These are phyloP conservation scores for Drosophila tristis DNA, from an alignment of 1,140 invertebrate species.

Conservation along the genomic window DNA sequence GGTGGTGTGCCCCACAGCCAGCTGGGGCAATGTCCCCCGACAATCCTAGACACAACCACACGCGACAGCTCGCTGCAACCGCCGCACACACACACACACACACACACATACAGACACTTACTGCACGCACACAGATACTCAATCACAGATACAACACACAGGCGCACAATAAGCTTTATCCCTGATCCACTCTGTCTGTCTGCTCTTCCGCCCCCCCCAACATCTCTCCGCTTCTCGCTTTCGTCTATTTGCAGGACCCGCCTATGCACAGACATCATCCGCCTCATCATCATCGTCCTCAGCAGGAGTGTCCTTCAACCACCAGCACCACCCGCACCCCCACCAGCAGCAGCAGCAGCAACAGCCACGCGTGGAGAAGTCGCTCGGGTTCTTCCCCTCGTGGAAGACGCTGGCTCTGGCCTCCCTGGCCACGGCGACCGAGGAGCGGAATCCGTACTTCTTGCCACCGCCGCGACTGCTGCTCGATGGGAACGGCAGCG, in stretches of 20 bases:
- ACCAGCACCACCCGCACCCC: slow-evolving; percentile 31
- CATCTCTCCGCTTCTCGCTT: neutral
- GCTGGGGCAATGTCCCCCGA: slow-evolving; percentile 15
- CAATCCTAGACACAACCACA: slow-evolving; percentile 28
- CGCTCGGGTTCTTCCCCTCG: slow-evolving; percentile 74
- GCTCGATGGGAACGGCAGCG: slow-evolving; percentile 50
- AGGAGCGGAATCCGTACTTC: slow-evolving; percentile 63
- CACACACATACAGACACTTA: neutral
- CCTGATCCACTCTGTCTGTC: neutral
- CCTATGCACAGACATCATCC: slow-evolving; percentile 53
- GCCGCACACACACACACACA: slow-evolving; percentile 22
- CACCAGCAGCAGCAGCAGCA: slow-evolving; percentile 6
- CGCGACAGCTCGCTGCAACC: slow-evolving; percentile 48
- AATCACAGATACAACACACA: neutral
- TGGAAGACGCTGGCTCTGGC: slow-evolving; percentile 79
- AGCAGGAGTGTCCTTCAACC: slow-evolving; percentile 39
- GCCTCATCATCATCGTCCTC: slow-evolving; percentile 32
- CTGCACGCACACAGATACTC: neutral
- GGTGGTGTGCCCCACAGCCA: neutral
- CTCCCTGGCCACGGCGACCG: slow-evolving; percentile 64
- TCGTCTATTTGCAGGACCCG: slow-evolving; percentile 46
- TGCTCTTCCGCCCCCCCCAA: neutral
- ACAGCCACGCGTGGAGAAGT: slow-evolving; percentile 66
- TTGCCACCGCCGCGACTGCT: slow-evolving; percentile 68
- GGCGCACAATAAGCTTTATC: neutral